Evolutionary conservation across 1,140 invertebrate genomes (phyloP).

Genomic region (Brachystomella parvula): DNA sequence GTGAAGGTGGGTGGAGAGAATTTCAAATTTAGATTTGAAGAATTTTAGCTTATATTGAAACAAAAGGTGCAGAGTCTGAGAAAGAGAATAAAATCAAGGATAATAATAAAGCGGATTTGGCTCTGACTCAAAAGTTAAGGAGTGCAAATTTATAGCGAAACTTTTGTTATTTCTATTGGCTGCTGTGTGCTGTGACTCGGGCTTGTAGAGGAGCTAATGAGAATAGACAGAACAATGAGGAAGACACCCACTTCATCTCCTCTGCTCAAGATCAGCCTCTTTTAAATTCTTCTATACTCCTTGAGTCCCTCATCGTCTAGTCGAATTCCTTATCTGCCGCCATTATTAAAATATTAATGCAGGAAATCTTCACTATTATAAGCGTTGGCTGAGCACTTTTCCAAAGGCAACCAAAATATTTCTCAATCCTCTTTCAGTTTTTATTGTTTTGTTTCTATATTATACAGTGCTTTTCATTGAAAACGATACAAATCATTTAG

Average conservation of each 20-base stretch:
- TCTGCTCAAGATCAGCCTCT: too few relatives aligned
- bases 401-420: too few relatives aligned
- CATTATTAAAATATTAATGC: too few relatives aligned
- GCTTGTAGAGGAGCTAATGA: slow-evolving; percentile 31
- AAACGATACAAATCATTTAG: too few relatives aligned
- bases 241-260: slow-evolving; percentile 19
- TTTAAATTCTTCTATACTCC: too few relatives aligned
- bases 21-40: not conserved
- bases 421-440: too few relatives aligned
- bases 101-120: slow-evolving; percentile 23
- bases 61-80: not conserved
- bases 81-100: not conserved
- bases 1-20: not conserved
- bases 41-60: too few relatives aligned
- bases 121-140: slow-evolving; percentile 28
- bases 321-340: not conserved
- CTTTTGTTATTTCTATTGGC: slow-evolving; percentile 34
- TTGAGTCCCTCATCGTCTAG: not conserved
- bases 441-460: too few relatives aligned
- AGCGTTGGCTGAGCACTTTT: too few relatives aligned
- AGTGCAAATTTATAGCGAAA: slow-evolving; percentile 32
- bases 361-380: too few relatives aligned
- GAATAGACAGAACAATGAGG: slow-evolving; percentile 30
- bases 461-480: too few relatives aligned
- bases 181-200: not conserved